Percentiles rank a stretch among this genome's conserved stretches.
These are phyloP conservation scores for Nannobrachium achirus DNA, from an alignment of 2,113 vertebrate species.

Conservation along the genomic window DNA sequence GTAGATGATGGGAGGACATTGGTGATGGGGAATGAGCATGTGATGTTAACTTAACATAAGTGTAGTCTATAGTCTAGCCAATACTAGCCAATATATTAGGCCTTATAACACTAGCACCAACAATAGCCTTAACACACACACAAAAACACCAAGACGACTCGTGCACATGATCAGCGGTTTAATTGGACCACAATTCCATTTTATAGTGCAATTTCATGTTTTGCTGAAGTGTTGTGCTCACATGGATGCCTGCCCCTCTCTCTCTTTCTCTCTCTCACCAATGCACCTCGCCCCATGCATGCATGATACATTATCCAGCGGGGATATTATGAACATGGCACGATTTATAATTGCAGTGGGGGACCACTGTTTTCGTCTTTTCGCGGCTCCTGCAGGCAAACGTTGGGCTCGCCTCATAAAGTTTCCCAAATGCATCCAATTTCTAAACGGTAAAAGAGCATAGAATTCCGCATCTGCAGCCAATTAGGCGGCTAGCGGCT, in stretches of 20 bases:
- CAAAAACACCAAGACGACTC: background rate
- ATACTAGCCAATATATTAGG: background rate
- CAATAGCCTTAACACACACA: background rate
- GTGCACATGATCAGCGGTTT: background rate
- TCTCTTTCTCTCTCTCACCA: no score
- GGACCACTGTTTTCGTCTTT: conserved; percentile 33
- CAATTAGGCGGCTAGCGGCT: conserved; percentile 76
- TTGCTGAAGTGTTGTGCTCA: conserved; percentile 3
- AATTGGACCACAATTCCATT: background rate
- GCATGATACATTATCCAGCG: conserved; percentile 46
- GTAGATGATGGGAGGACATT: background rate
- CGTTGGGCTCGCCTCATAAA: conserved; percentile 76
- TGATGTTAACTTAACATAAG: conserved; percentile 20
- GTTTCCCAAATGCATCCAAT: conserved; percentile 78
- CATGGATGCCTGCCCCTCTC: background rate
- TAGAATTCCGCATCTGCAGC: conserved; percentile 80
- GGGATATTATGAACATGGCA: conserved; percentile 55
- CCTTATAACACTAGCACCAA: background rate
- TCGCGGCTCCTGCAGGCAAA: conserved; percentile 62
- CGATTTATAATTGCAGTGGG: conserved; percentile 46
- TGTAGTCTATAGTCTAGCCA: conserved; percentile 2
- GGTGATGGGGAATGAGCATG: background rate
- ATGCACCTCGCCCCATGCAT: background rate
- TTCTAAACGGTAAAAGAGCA: conserved; percentile 74
- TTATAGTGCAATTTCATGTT: conserved; percentile 24